Base-by-base conservation (phyloP, 2,113 vertebrate species). In the Coreoperca whiteheadi region DNA sequence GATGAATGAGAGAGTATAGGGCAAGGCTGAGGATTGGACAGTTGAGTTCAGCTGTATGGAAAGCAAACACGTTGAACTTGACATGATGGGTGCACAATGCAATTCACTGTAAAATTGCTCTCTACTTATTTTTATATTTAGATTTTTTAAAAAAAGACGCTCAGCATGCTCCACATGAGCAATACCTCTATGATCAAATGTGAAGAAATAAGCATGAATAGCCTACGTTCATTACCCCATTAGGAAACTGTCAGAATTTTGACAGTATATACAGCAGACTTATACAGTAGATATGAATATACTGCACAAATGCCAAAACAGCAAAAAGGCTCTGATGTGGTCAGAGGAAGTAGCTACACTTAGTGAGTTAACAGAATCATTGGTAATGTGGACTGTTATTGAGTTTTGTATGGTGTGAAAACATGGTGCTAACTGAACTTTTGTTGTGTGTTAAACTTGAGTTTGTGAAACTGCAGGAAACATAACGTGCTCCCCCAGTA, bases 371-470 rank as follows among this genome's bases (percentile, higher is more conserved):
- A 25, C 30, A 32, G 9, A 28, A 18, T 71, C 51, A 46, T 5
- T 80, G 25, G 53, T 12, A 10, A 25, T 39, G 41, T 18, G 37
- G 51, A 30, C 74, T 51, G 66, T 12, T 60, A 5, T 3, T 32
- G 53, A 72, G 28, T 46, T 59, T 65, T 61, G 9, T 25, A 23
- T 30, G 15, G 32, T 32, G 2, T 32, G 32, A 32, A 60, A 71
- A 66, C 54, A 60, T 8, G 60, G 77, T 83, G 81, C 81, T 87
- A 30, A 74, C 5, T 65, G 18, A 75, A 82, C 28, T n/a, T 73
- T n/a, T 11, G 18, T 57, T 25, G 46, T 34, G 9, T 34, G 8
- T 4, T 6, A 28, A 74, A 32, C 7, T 46, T 60, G 14, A 61
- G 39, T n/a, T 34, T 53, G 53, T n/a, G n/a, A 59, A 73, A 32